Evolutionary conservation across 2,797 vertebrate genomes (phyloP), one percentile per base, ranked within the genome.

Genomic region (Gymnothorax javanicus): DNA sequence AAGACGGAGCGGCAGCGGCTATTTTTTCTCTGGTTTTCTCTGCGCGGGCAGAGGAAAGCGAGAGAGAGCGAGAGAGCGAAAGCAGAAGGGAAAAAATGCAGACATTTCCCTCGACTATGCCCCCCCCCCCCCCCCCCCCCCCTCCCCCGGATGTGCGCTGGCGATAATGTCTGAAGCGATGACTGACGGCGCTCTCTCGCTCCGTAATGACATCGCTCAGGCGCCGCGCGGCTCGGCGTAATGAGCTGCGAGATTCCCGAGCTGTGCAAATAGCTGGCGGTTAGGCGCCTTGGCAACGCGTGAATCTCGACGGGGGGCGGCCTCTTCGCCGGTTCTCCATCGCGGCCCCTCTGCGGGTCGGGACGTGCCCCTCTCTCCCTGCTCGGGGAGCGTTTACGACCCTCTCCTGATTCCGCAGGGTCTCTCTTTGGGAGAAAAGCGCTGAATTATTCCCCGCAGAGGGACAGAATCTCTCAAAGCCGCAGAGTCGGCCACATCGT

Each of bases 241-340:
- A 91, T 90, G 92, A 93, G 91, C 86, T 90, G 89, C 89, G 88
- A 88, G 88, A 91, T 89, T 89, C 88, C 85, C 62, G 62, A 75
- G 59, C 59, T 17, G 83, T n/a, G 83, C 83, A 67, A 23, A 84
- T n/a, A 50, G 83, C 83, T 43, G 56, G 15, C 56, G 27, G 27
- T 73, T 73, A 73, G 27, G 69, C 69, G 13, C 82, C 57, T 9
- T 23, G 57, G 57, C 23, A 83, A 7, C 57, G 23, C 58, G 7
- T 4, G 7, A 67, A 23, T 27, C 67, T n/a, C 23, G 60, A 43
- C 62, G 12, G 82, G 69, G 11, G 69, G 69, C 69, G 15, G 23
- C 11, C 6, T 33, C 33, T 11, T 6, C 69, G 25, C 69, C 67
- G 3, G 7, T 25, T 8, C 23, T 8, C 64, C n/a, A 3, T 12